These are phyloP conservation scores for Drosophila falleni DNA, from an alignment of 2,888 invertebrate genomes.

Conservation along the genomic window DNA sequence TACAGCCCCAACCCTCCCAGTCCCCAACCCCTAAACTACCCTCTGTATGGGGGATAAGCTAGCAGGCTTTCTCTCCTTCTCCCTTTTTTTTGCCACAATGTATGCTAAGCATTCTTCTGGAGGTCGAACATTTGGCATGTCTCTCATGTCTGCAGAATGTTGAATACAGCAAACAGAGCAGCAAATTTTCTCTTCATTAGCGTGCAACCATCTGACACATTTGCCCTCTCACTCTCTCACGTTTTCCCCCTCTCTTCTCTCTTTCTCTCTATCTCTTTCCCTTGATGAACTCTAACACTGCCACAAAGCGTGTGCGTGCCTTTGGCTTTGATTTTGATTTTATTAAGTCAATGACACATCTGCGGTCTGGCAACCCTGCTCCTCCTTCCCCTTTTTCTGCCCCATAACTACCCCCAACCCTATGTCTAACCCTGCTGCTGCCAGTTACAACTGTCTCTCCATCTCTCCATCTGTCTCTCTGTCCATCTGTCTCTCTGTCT, in stretches of 20 bases:
- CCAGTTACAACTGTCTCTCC: conserved; percentile 11
- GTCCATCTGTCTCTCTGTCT: conserved; percentile 34
- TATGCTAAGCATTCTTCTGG: conserved; percentile 55
- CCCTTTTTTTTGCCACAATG: conserved; percentile 13
- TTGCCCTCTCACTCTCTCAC: background rate
- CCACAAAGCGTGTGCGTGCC: conserved; percentile 65
- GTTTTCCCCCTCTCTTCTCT: no score
- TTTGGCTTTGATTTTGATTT: conserved; percentile 82
- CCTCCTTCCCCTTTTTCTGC: background rate
- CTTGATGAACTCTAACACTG: conserved; percentile 20
- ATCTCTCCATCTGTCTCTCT: conserved; percentile 30
- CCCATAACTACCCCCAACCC: background rate
- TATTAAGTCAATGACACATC: conserved; percentile 82
- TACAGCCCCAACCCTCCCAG: conserved; percentile 15
- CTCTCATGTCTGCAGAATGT: conserved; percentile 17
- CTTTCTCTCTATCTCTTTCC: background rate
- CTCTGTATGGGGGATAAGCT: background rate
- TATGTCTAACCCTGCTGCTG: conserved; percentile 1
- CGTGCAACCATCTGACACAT: conserved; percentile 46
- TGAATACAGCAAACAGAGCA: conserved; percentile 46
- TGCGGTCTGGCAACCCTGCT: conserved; percentile 66
- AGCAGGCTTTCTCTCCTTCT: background rate
- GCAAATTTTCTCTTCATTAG: conserved; percentile 78
- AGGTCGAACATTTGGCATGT: conserved; percentile 19
- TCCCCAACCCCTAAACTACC: background rate